A percentile compares a stretch with the other conserved stretches of the same genome.
These are phyloP conservation scores for Bombylius major DNA, from an alignment of 2,888 invertebrate species.

Conservation along the genomic window DNA sequence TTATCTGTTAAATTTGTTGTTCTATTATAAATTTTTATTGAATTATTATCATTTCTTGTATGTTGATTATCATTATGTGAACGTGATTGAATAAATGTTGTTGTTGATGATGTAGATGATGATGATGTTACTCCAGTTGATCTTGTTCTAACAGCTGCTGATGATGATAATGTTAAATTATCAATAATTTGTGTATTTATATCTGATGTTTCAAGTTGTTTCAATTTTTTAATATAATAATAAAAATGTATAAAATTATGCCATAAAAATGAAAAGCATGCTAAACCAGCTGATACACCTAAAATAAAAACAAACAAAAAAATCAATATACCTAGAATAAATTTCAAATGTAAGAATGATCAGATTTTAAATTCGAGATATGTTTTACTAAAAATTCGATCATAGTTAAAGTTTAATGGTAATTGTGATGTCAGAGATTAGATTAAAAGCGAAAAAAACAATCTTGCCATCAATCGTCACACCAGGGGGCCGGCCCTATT, in stretches of 20 bases:
- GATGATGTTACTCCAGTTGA: neutral
- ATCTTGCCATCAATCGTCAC: too few species aligned
- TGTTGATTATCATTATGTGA: neutral
- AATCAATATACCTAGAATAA: too few species aligned
- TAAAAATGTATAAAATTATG: slow-evolving; percentile 15
- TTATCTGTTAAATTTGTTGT: slow-evolving; percentile 6
- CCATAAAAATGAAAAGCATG: slow-evolving; percentile 16
- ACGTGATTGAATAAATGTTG: neutral
- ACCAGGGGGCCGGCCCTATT: too few species aligned
- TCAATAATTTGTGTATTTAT: slow-evolving; percentile 8
- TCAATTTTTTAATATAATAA: slow-evolving; percentile 5
- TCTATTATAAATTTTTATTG: neutral
- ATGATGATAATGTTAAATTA: slow-evolving; percentile 8
- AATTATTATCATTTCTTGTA: neutral
- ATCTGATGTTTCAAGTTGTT: neutral
- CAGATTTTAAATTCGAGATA: too few species aligned
- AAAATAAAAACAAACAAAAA: neutral
- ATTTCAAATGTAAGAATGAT: too few species aligned
- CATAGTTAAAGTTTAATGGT: too few species aligned
- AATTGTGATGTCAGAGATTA: too few species aligned
- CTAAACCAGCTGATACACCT: slow-evolving; percentile 17
- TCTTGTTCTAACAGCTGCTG: neutral
- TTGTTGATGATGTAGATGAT: neutral
- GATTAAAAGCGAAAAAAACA: too few species aligned
- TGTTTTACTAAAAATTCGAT: too few species aligned